Evolutionary conservation across 2,888 invertebrate genomes (phyloP), one percentile per base, ranked within the genome.

Genomic region (Dryobotodes eremita): DNA sequence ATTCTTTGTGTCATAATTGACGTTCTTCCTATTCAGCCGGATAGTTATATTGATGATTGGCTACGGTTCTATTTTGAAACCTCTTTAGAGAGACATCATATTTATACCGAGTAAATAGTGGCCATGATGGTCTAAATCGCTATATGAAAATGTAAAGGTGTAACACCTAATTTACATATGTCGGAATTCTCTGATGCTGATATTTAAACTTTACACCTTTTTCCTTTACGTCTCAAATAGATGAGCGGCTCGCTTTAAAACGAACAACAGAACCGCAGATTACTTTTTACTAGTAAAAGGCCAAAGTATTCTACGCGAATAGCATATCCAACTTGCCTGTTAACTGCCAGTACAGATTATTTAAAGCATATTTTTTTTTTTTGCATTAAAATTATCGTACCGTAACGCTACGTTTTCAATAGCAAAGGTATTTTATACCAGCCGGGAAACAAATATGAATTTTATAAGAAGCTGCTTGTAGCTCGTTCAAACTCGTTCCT

Each of bases 41-140:
- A 36, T 5, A 36, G 5, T 36, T 36, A 2, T 36, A 36, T 36
- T 36, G 36, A 5, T 36, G 36, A 36, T 36, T 36, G 36, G 50
- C 74, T 81, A 73, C 66, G 73, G 75, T 80, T 78, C 78, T 74
- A 78, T 77, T 86, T 86, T 69, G 26, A 26, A n/a, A 61, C 17
- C 17, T 48, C 20, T 75, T 42, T 66, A 46, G 42, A 11, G 20
- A 20, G 13, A 26, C 26, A 20, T 20, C 7, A 68, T 23, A 20
- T 50, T 26, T 26, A 7, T 66, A 10, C 17, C n/a, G 20, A 66
- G n/a, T 10, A 17, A 66, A 46, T 26, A 8, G 4, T 10, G 0
- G 20, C n/a, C n/a, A 13, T 66, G 15, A 26, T 1, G 3, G 17
- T 61, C 61, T 17, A 31, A 61, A 10, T 17, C 8, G 7, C 26